A percentile compares a stretch with the other conserved stretches of the same genome.
phyloP scores from a whole-genome alignment of 1,140 invertebrate species.

The Delia radicum region DNA sequence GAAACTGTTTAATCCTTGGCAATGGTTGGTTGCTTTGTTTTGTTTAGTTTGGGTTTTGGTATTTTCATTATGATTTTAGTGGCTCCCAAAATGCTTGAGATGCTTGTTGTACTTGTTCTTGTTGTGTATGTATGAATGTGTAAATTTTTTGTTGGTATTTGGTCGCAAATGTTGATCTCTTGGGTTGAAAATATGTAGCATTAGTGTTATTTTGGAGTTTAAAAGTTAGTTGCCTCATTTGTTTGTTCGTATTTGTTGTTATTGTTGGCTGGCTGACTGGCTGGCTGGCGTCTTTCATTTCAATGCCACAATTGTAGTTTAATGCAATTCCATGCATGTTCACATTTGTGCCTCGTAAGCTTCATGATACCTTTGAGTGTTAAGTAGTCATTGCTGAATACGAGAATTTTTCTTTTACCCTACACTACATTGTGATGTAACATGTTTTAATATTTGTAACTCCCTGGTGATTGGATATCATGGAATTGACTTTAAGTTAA shows the following conservation, averaged over 20 bases:
- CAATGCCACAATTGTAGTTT: not conserved
- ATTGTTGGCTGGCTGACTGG: not conserved
- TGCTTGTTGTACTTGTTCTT: not conserved
- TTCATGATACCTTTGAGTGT: slow-evolving; percentile 16
- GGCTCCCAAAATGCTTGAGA: not conserved
- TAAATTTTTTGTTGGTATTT: not conserved
- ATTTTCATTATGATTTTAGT: not conserved
- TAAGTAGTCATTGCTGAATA: not conserved
- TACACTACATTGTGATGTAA: no score
- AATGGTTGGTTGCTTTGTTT: not conserved
- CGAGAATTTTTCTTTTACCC: not conserved
- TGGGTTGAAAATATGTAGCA: not conserved
- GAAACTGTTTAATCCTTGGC: slow-evolving; percentile 9
- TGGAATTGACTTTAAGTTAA: no score
- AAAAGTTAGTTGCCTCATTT: not conserved
- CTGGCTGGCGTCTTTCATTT: no score
- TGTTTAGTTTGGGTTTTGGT: not conserved
- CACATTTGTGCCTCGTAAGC: slow-evolving; percentile 17
- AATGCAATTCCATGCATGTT: slow-evolving; percentile 16
- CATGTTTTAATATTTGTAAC: no score
- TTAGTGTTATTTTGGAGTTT: not conserved
- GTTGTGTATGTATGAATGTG: not conserved
- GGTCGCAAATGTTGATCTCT: not conserved
- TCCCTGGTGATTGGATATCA: no score
- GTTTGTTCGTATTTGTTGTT: not conserved